These are phyloP conservation scores for Calcarius lapponicus DNA, from an alignment of 2,797 vertebrate genomes.

Conservation along the genomic window DNA sequence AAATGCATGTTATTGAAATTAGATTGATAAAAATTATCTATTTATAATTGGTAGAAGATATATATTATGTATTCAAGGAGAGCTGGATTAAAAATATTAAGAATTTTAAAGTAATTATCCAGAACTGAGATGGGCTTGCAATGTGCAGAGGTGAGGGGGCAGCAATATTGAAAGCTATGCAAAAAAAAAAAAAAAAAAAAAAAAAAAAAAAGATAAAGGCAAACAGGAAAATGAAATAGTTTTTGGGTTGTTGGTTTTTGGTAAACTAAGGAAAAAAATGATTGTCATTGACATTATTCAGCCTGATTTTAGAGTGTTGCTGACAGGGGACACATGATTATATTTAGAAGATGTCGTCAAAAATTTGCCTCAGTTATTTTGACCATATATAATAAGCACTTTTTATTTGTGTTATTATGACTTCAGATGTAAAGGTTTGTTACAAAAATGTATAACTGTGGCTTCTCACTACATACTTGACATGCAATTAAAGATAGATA, in stretches of 20 bases:
- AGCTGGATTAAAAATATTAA: constrained; percentile 60
- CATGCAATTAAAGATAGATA: constrained; percentile 78
- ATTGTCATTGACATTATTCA: constrained; percentile 58
- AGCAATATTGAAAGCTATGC: constrained; percentile 78
- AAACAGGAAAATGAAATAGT: not conserved
- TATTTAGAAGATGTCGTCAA: constrained; percentile 65
- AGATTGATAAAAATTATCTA: constrained; percentile 75
- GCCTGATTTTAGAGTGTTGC: constrained; percentile 67
- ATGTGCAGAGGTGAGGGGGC: constrained; percentile 61
- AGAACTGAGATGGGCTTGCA: constrained; percentile 57
- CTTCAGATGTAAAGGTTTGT: constrained; percentile 77
- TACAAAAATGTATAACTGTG: constrained; percentile 73
- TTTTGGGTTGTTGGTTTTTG: constrained; percentile 40
- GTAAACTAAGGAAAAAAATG: constrained; percentile 47
- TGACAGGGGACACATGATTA: constrained; percentile 58
- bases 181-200: constrained; percentile 67
- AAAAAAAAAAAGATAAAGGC: not conserved
- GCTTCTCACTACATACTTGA: constrained; percentile 73
- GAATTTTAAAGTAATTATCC: constrained; percentile 60
- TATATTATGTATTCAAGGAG: constrained; percentile 74
- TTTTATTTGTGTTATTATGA: constrained; percentile 75
- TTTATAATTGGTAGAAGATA: constrained; percentile 78
- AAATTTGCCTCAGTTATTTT: constrained; percentile 71
- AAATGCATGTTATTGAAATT: constrained; percentile 81
- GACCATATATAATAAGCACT: constrained; percentile 69